Conservation (phyloP, 2,888 invertebrate species). For the Lasioglossum zephyrum region DNA sequence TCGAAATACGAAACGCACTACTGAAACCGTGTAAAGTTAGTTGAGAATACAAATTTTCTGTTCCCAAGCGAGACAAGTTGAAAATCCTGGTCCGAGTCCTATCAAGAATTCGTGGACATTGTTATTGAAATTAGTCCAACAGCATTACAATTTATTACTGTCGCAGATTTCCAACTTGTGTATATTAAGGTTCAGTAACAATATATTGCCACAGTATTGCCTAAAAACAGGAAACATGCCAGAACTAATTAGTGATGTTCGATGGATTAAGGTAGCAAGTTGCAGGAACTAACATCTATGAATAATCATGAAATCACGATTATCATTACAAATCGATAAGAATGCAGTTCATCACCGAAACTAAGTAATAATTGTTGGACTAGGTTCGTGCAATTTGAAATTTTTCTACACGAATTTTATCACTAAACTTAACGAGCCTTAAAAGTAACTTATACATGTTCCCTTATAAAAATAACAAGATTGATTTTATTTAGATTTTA, state of each 20-base stretch:
- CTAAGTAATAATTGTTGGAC: too few relatives aligned
- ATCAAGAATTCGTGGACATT: not conserved
- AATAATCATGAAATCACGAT: too few relatives aligned
- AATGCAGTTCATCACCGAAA: too few relatives aligned
- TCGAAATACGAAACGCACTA: not conserved
- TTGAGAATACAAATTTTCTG: not conserved
- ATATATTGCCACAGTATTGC: not conserved
- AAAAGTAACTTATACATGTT: too few relatives aligned
- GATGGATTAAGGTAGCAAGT: not conserved
- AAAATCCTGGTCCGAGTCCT: not conserved
- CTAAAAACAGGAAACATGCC: not conserved
- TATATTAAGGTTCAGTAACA: not conserved
- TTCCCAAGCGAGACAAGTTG: not conserved
- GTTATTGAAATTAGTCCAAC: not conserved
- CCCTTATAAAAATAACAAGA: too few relatives aligned
- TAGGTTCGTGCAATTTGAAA: too few relatives aligned
- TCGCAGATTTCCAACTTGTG: not conserved
- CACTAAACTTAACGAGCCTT: too few relatives aligned
- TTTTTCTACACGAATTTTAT: too few relatives aligned
- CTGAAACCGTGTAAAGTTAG: constrained; percentile 15
- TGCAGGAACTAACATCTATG: not conserved
- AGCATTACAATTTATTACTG: not conserved
- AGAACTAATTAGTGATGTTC: not conserved
- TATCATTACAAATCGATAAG: too few relatives aligned
- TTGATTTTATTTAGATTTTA: too few relatives aligned